phyloP scores from a whole-genome alignment of 2,888 invertebrate genomes.

The Caenorhabditis uteleia region DNA sequence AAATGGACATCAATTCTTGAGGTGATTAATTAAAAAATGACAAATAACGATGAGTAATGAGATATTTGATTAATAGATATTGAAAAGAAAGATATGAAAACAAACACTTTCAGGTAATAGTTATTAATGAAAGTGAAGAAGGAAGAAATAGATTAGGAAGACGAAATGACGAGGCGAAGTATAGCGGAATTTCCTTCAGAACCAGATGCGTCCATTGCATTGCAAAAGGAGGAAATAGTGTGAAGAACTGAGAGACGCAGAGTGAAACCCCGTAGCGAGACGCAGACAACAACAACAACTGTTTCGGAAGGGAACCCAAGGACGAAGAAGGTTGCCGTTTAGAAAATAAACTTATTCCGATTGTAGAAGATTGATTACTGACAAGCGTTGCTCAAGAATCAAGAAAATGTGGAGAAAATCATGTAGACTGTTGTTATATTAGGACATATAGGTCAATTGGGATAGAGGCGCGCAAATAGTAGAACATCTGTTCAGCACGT shows the following conservation, averaged over 20 bases:
- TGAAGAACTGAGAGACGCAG: constrained; percentile 8
- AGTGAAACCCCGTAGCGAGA: constrained; percentile 1
- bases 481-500: too few species aligned
- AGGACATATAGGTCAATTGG: too few species aligned
- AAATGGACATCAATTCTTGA: too few species aligned
- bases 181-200: constrained; percentile 19
- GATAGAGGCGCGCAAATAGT: too few species aligned
- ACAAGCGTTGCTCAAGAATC: too few species aligned
- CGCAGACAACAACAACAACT: constrained; percentile 16
- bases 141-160: not conserved
- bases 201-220: constrained; percentile 23
- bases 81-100: constrained; percentile 1
- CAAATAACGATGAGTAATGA: too few species aligned
- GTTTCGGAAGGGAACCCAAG: constrained; percentile 25
- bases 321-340: too few species aligned
- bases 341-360: too few species aligned
- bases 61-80: not conserved
- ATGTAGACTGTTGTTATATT: too few species aligned
- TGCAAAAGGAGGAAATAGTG: constrained; percentile 4
- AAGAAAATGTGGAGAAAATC: too few species aligned
- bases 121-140: not conserved
- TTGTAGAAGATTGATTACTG: too few species aligned
- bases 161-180: constrained; percentile 10
- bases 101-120: not conserved
- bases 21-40: too few species aligned